Conservation (phyloP, 2,113 vertebrate genomes). For the Pachyramphus minor region DNA sequence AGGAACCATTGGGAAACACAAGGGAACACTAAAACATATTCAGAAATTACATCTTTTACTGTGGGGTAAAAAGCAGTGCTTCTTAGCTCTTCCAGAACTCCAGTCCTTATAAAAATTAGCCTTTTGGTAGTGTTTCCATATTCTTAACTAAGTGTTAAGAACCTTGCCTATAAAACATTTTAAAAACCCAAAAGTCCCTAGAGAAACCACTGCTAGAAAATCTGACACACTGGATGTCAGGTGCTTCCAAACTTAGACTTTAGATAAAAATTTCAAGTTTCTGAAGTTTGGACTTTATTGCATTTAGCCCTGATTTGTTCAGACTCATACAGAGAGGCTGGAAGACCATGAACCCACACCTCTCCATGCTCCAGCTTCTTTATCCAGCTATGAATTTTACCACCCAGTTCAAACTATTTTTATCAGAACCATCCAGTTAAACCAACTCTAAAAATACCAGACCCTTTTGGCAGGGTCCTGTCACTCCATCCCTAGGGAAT, state of each 20-base stretch:
- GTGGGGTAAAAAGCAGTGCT: not conserved
- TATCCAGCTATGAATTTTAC: not conserved
- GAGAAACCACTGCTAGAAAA: not conserved
- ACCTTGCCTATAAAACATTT: not conserved
- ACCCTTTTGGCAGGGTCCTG: not conserved
- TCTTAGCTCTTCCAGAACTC: not conserved
- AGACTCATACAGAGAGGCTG: not conserved
- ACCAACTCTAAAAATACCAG: not conserved
- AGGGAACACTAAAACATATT: not conserved
- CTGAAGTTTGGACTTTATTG: not conserved
- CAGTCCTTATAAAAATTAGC: not conserved
- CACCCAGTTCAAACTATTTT: not conserved
- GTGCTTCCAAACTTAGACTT: not conserved
- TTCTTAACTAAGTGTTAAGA: not conserved
- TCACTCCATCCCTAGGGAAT: too few relatives aligned
- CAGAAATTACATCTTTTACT: not conserved
- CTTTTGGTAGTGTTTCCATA: not conserved
- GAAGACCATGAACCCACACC: not conserved
- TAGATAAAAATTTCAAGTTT: not conserved
- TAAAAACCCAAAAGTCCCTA: not conserved
- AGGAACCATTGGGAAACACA: not conserved
- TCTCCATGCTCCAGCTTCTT: not conserved
- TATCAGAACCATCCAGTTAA: not conserved
- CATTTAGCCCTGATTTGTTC: not conserved
- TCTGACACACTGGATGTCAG: not conserved